Conservation (phyloP, 2,888 invertebrate genomes). For the Heliconius hortense region DNA sequence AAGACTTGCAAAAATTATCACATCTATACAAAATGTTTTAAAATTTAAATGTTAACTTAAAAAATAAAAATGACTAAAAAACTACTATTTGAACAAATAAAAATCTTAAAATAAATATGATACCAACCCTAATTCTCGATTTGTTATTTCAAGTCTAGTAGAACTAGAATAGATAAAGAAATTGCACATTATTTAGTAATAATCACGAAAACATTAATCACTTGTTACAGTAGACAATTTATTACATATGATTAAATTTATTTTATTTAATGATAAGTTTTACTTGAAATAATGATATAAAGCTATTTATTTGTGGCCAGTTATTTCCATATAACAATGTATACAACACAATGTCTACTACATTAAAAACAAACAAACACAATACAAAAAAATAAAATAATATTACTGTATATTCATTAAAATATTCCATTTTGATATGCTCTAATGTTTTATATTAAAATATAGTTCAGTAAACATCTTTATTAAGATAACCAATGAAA, state of each 20-base stretch:
- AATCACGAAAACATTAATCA: background rate
- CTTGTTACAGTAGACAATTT: background rate
- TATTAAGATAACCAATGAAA: background rate
- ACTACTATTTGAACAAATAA: background rate
- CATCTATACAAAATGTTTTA: slow-evolving; percentile 23
- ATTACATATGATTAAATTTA: background rate
- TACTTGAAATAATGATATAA: background rate
- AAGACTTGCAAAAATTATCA: slow-evolving; percentile 26
- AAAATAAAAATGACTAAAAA: background rate
- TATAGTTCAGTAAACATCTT: slow-evolving; percentile 12
- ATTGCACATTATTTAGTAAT: background rate
- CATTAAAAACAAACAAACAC: background rate
- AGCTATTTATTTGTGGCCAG: slow-evolving; percentile 7
- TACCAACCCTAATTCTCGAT: background rate
- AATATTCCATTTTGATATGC: slow-evolving; percentile 21
- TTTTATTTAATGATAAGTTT: slow-evolving; percentile 1
- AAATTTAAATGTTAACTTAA: slow-evolving; percentile 4
- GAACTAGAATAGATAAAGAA: no score
- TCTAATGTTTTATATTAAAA: slow-evolving; percentile 14
- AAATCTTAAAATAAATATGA: background rate
- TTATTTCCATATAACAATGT: background rate
- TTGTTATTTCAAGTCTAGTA: background rate
- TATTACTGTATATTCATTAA: slow-evolving; percentile 13
- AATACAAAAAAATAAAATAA: slow-evolving; percentile 2
- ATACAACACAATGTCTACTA: background rate